phyloP scores from a whole-genome alignment of 2,113 vertebrate species.

The Charadrius vociferus region DNA sequence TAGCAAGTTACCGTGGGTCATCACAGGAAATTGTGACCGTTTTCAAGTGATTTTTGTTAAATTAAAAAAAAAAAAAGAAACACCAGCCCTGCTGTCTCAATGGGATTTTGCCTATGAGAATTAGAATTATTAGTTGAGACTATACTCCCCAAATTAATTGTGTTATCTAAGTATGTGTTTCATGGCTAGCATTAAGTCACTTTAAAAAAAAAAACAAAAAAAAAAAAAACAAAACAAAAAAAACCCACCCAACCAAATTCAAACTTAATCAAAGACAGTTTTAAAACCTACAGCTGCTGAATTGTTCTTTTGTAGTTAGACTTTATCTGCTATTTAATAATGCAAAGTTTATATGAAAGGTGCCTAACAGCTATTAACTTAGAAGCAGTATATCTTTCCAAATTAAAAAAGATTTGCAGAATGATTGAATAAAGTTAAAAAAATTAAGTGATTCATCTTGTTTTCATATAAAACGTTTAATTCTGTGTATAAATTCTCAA shows the following conservation, averaged over 20 bases:
- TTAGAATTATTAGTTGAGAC: neutral
- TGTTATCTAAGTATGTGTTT: conserved; percentile 21
- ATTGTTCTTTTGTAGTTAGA: conserved; percentile 57
- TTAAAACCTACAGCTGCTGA: conserved; percentile 62
- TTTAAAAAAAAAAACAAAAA: neutral
- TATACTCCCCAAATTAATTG: neutral
- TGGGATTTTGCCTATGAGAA: conserved; percentile 9
- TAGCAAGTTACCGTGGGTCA: neutral
- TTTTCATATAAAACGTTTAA: neutral
- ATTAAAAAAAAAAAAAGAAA: no score
- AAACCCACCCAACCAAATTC: neutral
- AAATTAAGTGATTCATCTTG: neutral
- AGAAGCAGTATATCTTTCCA: conserved; percentile 32
- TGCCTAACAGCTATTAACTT: conserved; percentile 61
- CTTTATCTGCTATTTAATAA: conserved; percentile 25
- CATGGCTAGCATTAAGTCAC: neutral
- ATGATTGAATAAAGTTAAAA: neutral
- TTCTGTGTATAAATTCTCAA: neutral
- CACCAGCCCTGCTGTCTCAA: neutral
- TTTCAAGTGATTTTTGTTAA: neutral
- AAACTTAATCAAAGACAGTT: conserved; percentile 29
- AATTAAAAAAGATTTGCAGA: conserved; percentile 31
- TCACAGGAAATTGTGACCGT: neutral
- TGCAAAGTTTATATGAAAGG: conserved; percentile 58
- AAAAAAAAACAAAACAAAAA: neutral